Conservation (phyloP, 2,888 invertebrate species). For the Incurvaria masculella region DNA sequence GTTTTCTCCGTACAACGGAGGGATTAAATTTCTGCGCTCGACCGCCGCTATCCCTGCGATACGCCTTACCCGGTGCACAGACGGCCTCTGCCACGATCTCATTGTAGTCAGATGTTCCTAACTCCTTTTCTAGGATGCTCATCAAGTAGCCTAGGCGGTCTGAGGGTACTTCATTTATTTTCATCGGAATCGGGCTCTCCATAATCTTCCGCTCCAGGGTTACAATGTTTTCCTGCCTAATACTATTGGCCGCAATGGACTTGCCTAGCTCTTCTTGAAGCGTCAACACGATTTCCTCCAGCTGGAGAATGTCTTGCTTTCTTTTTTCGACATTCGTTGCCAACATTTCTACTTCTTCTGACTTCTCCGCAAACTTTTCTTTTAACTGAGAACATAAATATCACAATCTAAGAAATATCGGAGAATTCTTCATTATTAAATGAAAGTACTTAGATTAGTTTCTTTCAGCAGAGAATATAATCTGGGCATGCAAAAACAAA, state of each 20-base stretch:
- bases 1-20: too few relatives aligned
- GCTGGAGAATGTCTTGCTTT: slow-evolving; percentile 23
- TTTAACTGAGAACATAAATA: slow-evolving; percentile 24
- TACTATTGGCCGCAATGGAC: slow-evolving; percentile 25
- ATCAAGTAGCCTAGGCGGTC: slow-evolving; percentile 38
- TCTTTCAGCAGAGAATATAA: neutral
- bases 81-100: neutral
- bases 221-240: slow-evolving; percentile 30
- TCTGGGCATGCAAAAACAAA: too few relatives aligned
- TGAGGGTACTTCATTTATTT: slow-evolving; percentile 23
- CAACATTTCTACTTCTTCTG: slow-evolving; percentile 34
- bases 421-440: slow-evolving; percentile 4
- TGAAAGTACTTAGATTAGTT: neutral
- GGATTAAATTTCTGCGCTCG: too few relatives aligned
- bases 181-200: slow-evolving; percentile 21
- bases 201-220: slow-evolving; percentile 29
- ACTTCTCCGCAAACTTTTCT: slow-evolving; percentile 32
- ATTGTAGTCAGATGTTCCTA: slow-evolving; percentile 18
- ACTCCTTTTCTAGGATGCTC: slow-evolving; percentile 41
- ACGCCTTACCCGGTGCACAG: too few relatives aligned
- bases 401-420: neutral
- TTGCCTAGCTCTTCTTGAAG: slow-evolving; percentile 36
- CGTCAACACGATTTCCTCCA: slow-evolving; percentile 40
- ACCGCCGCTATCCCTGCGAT: too few relatives aligned
- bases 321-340: slow-evolving; percentile 26